Conservation (phyloP, 2,888 invertebrate species). For the Eucera pruinosa region DNA sequence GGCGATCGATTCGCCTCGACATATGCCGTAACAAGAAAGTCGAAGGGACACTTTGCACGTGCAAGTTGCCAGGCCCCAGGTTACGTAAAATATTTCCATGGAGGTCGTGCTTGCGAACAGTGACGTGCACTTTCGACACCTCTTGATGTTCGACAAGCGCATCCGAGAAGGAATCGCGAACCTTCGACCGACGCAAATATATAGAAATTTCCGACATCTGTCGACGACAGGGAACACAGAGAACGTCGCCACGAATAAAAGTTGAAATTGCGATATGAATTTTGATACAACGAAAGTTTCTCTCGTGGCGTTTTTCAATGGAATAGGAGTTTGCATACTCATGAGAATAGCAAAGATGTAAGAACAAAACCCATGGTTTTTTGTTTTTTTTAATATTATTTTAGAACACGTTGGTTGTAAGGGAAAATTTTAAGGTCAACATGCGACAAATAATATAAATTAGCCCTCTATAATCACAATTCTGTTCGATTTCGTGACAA, state of each 20-base stretch:
- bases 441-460: too few species aligned
- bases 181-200: not conserved
- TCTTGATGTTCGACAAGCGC: not conserved
- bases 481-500: too few species aligned
- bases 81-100: conserved; percentile 30
- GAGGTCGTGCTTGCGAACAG: not conserved
- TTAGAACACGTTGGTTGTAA: not conserved
- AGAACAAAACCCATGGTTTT: not conserved
- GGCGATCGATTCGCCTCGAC: not conserved
- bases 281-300: conserved; percentile 32
- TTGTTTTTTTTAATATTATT: too few species aligned
- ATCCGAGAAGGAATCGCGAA: not conserved
- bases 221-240: not conserved
- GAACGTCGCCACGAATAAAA: conserved; percentile 15
- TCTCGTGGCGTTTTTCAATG: too few species aligned
- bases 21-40: not conserved
- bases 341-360: not conserved
- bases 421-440: not conserved
- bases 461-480: too few species aligned
- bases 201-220: conserved; percentile 23
- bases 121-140: not conserved
- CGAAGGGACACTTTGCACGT: not conserved
- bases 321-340: not conserved
- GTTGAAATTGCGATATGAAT: conserved; percentile 34
- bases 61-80: not conserved